Conservation (phyloP, 2,888 invertebrate species). For the Hirtodrosophila alboralis region DNA sequence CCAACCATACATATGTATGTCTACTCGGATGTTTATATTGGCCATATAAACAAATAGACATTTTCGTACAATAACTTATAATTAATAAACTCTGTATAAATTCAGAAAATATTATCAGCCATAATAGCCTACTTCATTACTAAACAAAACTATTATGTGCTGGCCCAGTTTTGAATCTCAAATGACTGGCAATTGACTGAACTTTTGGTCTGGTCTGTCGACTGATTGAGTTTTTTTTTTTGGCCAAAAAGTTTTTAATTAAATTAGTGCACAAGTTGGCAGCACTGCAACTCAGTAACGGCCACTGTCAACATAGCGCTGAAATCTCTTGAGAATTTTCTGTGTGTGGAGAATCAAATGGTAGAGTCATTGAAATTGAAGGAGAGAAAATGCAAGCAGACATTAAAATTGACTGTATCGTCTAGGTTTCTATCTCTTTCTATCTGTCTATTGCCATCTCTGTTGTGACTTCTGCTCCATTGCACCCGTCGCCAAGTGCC, state of each 20-base stretch:
- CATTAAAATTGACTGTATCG: slow-evolving; percentile 47
- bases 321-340: slow-evolving; percentile 26
- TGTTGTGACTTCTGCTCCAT: slow-evolving; percentile 26
- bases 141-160: slow-evolving; percentile 30
- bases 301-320: slow-evolving; percentile 44
- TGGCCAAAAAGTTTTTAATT: slow-evolving; percentile 63
- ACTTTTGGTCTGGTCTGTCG: slow-evolving; percentile 18
- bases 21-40: no score
- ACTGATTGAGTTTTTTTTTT: slow-evolving; percentile 55
- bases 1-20: no score
- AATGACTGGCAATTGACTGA: slow-evolving; percentile 23
- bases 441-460: slow-evolving; percentile 3
- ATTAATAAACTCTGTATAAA: no score
- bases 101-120: slow-evolving; percentile 5
- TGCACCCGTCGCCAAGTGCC: slow-evolving; percentile 61
- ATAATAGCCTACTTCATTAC: slow-evolving; percentile 12
- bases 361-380: no score
- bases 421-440: slow-evolving; percentile 8
- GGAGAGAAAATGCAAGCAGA: slow-evolving; percentile 20
- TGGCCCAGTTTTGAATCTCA: slow-evolving; percentile 34
- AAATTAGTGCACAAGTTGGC: slow-evolving; percentile 62
- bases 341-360: slow-evolving; percentile 5
- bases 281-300: slow-evolving; percentile 36
- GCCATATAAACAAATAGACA: no score
- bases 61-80: no score